A percentile compares a stretch with the other conserved stretches of the same genome.
Conservation (phyloP, 2,888 invertebrate genomes). For the Branchellion lobata region DNA sequence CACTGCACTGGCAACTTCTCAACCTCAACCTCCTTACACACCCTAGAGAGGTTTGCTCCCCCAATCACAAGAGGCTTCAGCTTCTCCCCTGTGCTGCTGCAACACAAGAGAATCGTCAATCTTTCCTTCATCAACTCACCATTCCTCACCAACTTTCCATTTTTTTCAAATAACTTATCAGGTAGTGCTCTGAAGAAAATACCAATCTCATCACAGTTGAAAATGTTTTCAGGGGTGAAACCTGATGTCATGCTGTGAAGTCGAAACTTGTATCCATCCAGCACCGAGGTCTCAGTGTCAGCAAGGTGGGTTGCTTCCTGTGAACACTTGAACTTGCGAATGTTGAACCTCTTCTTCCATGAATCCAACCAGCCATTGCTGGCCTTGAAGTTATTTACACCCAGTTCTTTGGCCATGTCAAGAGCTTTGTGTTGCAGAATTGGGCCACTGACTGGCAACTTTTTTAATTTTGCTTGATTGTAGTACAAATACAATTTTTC, state of each 20-base stretch:
- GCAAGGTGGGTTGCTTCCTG: background rate
- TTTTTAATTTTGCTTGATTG: slow-evolving; percentile 5
- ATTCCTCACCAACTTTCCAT: background rate
- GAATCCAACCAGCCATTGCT: slow-evolving; percentile 11
- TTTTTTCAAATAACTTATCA: background rate
- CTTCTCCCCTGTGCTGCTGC: background rate
- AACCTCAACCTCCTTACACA: background rate
- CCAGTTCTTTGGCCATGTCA: background rate
- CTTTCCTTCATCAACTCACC: background rate
- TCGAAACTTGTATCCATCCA: background rate
- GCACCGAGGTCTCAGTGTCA: background rate
- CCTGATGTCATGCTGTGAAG: background rate
- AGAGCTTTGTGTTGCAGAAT: background rate
- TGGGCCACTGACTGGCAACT: background rate
- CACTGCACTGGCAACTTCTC: background rate
- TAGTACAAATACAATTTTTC: background rate
- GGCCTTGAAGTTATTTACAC: background rate
- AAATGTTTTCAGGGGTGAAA: background rate
- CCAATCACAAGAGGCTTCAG: background rate
- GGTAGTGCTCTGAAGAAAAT: background rate
- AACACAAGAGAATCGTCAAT: background rate
- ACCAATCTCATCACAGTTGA: background rate
- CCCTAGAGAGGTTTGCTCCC: background rate
- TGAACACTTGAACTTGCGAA: background rate
- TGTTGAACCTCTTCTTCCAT: background rate